Base-by-base conservation (phyloP, 2,888 invertebrate species). In the Seira sanloemensis region DNA sequence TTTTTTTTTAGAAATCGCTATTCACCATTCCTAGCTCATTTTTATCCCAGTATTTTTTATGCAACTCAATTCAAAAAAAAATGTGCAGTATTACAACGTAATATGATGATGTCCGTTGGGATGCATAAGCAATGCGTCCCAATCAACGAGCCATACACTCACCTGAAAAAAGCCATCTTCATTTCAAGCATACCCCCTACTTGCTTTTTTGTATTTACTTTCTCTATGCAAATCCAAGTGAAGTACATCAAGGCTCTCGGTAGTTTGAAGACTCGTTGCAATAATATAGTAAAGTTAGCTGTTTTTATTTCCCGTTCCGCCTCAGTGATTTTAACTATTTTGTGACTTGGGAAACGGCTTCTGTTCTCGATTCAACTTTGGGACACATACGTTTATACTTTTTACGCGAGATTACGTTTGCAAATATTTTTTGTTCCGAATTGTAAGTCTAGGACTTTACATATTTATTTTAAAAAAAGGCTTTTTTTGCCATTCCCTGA, bases 51-150 rank as follows among this genome's bases (percentile, higher is more conserved):
- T 9, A 67, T 25, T n/a, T 66, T 67, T 76, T 46, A 24, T 67
- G 76, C 50, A 76, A 76, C 76, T 75, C 66, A 46, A 54, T 76
- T 46, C 46, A 76, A 75, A 75, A 37, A 50, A 50, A 50, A 50
- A 50, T 50, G 50, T 50, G 50, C 50, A 50, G n/a, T 50, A 12
- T 16, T 2, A 50, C 12, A 50, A 50, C 12, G n/a, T 50, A 50
- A 50, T 50, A 50, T 50, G 50, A n/a, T 18, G 2, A 50, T 50
- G 50, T 50, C 50, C 50, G 37, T 37, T 37, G 37, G 4, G 37
- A 37, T 37, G 37, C 12, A 12, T n/a, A 37, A 7, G 37, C 12
- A 12, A 37, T 37, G 37, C 37, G 37, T 7, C 12, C 5, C 37
- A 37, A 37, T 4, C 37, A n/a, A n/a, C n/a, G n/a, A n/a, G n/a